phyloP scores from a whole-genome alignment of 2,888 invertebrate species.

The Trissonchulus latispiculum region DNA sequence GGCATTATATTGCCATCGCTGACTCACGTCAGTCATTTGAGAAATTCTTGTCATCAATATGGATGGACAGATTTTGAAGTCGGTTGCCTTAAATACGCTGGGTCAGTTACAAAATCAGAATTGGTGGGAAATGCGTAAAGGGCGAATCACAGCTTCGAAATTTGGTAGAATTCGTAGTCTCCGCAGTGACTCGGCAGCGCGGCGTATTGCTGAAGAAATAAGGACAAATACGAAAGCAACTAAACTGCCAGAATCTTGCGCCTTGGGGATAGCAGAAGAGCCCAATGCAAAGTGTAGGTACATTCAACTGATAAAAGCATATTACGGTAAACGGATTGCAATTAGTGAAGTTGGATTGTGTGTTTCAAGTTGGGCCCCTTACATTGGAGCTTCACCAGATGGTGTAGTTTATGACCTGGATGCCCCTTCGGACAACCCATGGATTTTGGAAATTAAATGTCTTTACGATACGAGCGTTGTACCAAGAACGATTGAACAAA shows the following conservation, averaged over 20 bases:
- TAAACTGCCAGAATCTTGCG: background rate
- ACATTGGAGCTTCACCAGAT: background rate
- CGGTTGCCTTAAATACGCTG: no score
- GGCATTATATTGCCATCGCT: no score
- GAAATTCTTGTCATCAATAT: no score
- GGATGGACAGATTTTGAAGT: no score
- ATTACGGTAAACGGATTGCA: background rate
- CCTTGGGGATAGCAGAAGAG: no score
- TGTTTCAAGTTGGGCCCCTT: no score
- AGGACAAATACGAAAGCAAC: background rate
- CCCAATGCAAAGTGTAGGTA: background rate
- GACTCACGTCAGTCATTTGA: no score
- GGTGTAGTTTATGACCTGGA: no score
- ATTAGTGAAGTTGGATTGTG: background rate
- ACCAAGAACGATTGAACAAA: background rate
- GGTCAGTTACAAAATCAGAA: background rate
- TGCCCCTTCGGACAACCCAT: no score
- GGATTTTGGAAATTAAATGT: background rate
- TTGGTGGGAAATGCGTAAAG: background rate
- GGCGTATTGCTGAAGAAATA: background rate
- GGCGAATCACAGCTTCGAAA: background rate
- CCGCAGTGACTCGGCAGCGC: background rate
- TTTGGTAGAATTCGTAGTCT: background rate
- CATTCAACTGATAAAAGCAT: background rate
- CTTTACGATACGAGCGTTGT: background rate